A percentile compares a stretch with the other conserved stretches of the same genome.
These are phyloP conservation scores for Camponotus floridanus DNA, from an alignment of 1,140 invertebrate genomes.

Conservation along the genomic window DNA sequence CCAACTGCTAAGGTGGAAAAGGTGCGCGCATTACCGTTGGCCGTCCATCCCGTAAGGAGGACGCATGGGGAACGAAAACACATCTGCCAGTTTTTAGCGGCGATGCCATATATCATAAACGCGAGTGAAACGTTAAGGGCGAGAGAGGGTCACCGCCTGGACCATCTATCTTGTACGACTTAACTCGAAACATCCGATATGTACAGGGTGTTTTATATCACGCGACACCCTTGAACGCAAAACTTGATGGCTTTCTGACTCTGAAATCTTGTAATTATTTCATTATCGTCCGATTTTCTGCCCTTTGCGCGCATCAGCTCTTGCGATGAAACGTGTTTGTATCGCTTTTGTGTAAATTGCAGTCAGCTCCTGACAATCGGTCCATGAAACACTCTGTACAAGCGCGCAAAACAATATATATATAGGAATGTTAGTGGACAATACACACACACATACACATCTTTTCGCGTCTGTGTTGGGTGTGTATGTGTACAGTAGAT, in stretches of 20 bases:
- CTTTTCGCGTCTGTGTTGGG: background rate
- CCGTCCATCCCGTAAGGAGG: slow-evolving; percentile 20
- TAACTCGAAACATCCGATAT: slow-evolving; percentile 71
- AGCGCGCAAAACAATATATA: background rate
- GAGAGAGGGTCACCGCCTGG: slow-evolving; percentile 68
- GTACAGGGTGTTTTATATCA: slow-evolving; percentile 42
- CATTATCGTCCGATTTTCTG: background rate
- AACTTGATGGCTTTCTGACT: slow-evolving; percentile 27
- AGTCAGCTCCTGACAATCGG: background rate
- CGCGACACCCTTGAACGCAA: background rate
- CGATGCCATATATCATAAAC: slow-evolving; percentile 79
- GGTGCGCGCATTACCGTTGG: slow-evolving; percentile 33
- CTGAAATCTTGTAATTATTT: background rate
- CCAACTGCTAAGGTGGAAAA: slow-evolving; percentile 56
- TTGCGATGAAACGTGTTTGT: background rate
- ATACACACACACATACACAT: background rate
- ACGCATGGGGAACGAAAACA: slow-evolving; percentile 59
- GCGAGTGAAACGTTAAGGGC: slow-evolving; percentile 72
- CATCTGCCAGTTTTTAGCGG: slow-evolving; percentile 81
- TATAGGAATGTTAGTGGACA: slow-evolving; percentile 11
- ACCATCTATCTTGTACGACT: slow-evolving; percentile 80
- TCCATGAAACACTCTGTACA: background rate
- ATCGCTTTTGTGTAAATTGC: background rate
- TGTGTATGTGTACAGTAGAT: background rate
- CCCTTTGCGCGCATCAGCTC: background rate